These are phyloP conservation scores for Eunapius fragilis DNA, from an alignment of 37 sponge, comb jelly and placozoan genomes.

Conservation along the genomic window DNA sequence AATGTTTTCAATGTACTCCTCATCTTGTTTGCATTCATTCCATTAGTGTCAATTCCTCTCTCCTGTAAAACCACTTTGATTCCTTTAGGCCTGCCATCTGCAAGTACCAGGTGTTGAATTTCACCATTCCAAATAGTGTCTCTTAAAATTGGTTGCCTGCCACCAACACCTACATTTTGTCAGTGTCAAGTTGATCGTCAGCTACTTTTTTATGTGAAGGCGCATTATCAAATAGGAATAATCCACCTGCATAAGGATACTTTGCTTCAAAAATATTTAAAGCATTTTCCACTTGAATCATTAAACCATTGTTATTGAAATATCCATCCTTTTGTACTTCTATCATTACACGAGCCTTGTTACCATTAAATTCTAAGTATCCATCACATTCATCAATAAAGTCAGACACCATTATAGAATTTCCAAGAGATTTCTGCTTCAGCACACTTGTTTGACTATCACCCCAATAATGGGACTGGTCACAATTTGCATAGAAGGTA, in stretches of 20 bases:
- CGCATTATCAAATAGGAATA: constrained; percentile 30
- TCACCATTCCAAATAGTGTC: too few species aligned
- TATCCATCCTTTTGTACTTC: constrained; percentile 7
- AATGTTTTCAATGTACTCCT: neutral
- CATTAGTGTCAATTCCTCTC: too few species aligned
- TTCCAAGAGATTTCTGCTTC: constrained; percentile 14
- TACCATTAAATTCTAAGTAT: constrained; percentile 9
- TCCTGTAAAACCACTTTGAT: too few species aligned
- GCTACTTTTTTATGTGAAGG: neutral
- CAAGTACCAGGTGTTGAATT: too few species aligned
- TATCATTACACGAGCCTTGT: neutral
- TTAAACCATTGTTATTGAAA: neutral
- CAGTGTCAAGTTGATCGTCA: constrained; percentile 1
- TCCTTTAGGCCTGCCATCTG: too few species aligned
- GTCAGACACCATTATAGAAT: constrained; percentile 46
- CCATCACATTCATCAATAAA: constrained; percentile 29
- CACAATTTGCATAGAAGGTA: constrained; percentile 13
- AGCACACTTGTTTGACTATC: constrained; percentile 6
- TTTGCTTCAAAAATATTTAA: neutral
- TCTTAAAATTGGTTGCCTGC: too few species aligned
- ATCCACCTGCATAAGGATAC: neutral
- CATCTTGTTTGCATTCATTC: too few species aligned
- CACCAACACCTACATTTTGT: neutral
- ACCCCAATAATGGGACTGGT: constrained; percentile 4
- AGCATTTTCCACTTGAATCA: neutral